A percentile compares a stretch with the other conserved stretches of the same genome.
Evolutionary conservation across 2,797 vertebrate genomes (phyloP).

Genomic region (Chanos chanos): DNA sequence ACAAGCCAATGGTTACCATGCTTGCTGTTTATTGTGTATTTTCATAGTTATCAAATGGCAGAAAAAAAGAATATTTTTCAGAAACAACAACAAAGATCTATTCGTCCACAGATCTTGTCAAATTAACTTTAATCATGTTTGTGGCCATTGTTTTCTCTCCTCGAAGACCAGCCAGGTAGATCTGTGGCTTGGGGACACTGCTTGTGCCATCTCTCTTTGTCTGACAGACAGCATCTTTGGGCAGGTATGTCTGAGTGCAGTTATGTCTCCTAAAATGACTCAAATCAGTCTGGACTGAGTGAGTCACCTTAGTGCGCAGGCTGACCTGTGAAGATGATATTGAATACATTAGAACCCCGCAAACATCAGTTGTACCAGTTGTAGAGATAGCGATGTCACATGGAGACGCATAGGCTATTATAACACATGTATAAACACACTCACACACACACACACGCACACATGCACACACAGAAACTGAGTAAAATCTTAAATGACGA

Average conservation of each 20-base stretch:
- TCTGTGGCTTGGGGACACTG: slow-evolving; percentile 72
- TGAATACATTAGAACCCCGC: slow-evolving; percentile 13
- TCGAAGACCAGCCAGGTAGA: slow-evolving; percentile 80
- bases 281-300: slow-evolving; percentile 78
- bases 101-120: slow-evolving; percentile 82
- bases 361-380: background rate
- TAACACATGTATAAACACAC: background rate
- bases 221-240: slow-evolving; percentile 68
- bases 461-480: background rate
- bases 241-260: slow-evolving; percentile 77
- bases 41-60: too few relatives aligned
- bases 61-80: too few relatives aligned
- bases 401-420: background rate
- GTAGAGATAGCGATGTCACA: too few relatives aligned
- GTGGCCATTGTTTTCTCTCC: slow-evolving; percentile 61
- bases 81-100: slow-evolving; percentile 32
- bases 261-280: slow-evolving; percentile 88
- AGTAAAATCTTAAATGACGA: slow-evolving; percentile 43
- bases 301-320: slow-evolving; percentile 77
- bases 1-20: too few relatives aligned
- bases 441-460: background rate
- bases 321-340: slow-evolving; percentile 81
- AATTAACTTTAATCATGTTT: slow-evolving; percentile 64
- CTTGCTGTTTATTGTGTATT: too few relatives aligned
- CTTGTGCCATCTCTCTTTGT: slow-evolving; percentile 69